Evolutionary conservation across 2,888 invertebrate species (phyloP).

Genomic region (Lasioglossum malachurum): DNA sequence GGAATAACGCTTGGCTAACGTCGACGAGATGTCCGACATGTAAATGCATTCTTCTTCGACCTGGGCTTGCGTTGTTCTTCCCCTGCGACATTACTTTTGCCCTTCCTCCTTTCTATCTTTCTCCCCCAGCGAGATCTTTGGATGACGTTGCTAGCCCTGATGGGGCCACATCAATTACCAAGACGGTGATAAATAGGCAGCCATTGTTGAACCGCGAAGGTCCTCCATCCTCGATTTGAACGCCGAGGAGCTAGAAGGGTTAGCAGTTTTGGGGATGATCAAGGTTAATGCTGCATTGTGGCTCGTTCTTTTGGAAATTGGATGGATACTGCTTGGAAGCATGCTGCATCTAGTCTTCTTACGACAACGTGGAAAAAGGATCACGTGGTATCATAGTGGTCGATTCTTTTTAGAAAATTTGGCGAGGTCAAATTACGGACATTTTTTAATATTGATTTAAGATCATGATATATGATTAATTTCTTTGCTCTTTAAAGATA

Average conservation of each 20-base stretch:
- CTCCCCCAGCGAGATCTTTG: not conserved
- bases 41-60: constrained; percentile 39
- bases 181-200: constrained; percentile 63
- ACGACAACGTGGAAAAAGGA: not conserved
- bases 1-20: constrained; percentile 17
- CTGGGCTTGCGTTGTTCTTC: constrained; percentile 50
- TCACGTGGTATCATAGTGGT: not conserved
- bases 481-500: not conserved
- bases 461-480: not conserved
- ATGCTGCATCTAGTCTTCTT: not conserved
- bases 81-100: constrained; percentile 57
- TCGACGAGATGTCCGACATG: constrained; percentile 32
- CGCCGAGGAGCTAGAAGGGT: not conserved
- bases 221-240: not conserved
- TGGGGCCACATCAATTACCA: constrained; percentile 65
- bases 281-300: constrained; percentile 36
- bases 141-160: constrained; percentile 47
- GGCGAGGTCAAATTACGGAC: fast-evolving
- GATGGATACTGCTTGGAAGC: not conserved
- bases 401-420: not conserved
- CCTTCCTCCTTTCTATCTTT: not conserved
- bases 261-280: constrained; percentile 31
- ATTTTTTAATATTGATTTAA: not conserved
- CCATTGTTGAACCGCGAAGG: constrained; percentile 54
- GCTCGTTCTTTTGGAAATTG: not conserved